A percentile compares a stretch with the other conserved stretches of the same genome.
These are phyloP conservation scores for Rhinolophus ferrumequinum DNA, from an alignment of 2,113 vertebrate species.

Conservation along the genomic window DNA sequence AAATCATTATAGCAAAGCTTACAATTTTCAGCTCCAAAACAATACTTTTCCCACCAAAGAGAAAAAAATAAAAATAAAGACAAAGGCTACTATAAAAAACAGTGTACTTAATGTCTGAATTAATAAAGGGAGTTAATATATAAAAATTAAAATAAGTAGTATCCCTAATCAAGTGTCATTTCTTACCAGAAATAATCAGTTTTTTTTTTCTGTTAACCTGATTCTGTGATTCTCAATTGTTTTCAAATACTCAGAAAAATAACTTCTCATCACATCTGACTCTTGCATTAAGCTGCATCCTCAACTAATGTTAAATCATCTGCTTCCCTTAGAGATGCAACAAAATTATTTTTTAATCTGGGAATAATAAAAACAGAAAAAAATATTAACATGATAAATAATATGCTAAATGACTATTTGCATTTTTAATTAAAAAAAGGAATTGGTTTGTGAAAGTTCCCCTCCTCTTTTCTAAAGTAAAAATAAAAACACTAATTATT, in stretches of 20 bases:
- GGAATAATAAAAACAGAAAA: slow-evolving; percentile 42
- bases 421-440: slow-evolving; percentile 24
- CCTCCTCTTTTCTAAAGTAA: slow-evolving; percentile 33
- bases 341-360: not conserved
- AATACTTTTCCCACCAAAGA: not conserved
- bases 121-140: not conserved
- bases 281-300: not conserved
- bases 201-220: slow-evolving; percentile 16
- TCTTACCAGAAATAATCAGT: slow-evolving; percentile 14
- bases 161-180: slow-evolving; percentile 30
- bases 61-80: not conserved
- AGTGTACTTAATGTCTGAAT: not conserved
- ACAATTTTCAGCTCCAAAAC: not conserved
- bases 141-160: slow-evolving; percentile 47
- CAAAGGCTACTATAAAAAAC: slow-evolving; percentile 38
- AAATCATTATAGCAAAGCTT: slow-evolving; percentile 34
- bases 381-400: not conserved
- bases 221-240: slow-evolving; percentile 24
- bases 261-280: not conserved
- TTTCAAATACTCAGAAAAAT: slow-evolving; percentile 38
- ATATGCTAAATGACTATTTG: slow-evolving; percentile 25
- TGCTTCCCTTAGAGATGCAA: not conserved
- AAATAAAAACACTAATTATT: slow-evolving; percentile 49
- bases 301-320: not conserved
- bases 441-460: not conserved